Base-by-base conservation (phyloP, 2,113 vertebrate genomes). In the Potamarius usumacintae region DNA sequence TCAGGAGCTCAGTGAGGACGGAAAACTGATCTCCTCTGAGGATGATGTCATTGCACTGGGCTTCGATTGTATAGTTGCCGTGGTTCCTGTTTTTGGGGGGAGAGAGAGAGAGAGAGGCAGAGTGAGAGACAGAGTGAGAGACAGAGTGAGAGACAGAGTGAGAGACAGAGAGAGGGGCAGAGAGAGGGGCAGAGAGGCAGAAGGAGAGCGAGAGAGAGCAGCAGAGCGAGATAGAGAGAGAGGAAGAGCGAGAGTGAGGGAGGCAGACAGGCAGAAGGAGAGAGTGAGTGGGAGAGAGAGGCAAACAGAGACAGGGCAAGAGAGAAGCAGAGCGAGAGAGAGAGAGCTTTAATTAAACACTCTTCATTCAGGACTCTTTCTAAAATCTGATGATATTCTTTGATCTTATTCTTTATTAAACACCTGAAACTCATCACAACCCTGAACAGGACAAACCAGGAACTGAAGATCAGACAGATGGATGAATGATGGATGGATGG, bases 1-100 rank as follows among this genome's bases (percentile, higher is more conserved):
- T 52, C 52, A 25, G 30, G 30, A 62, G 11, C 77, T 86, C 74
- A 27, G 60, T 78, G 72, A 80, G 74, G 65, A 50, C 57, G 76
- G 76, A 86, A 80, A 86, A 60, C 42, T 42, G 42, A 42, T 42
- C 42, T 42, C 42, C 42, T 42, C 42, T 42, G 42, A 42, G 42
- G 4, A 42, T 42, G 42, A 42, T 42, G 42, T 42, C 42, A 42
- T 42, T 42, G 42, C 42, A 42, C 42, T 42, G 42, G 42, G 42
- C 42, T 42, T 42, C 4, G 42, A 42, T 42, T 42, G 3, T 42
- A 4, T 42, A 42, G 42, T 42, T 42, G 42, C 42, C 4, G 42
- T 42, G 42, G 42, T 42, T 42, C 42, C 42, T 42, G 42, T 42
- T 42, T 42, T 42, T 42, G 42, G 42, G 42, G 42, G 42, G 42